Evolutionary conservation across 2,113 vertebrate genomes (phyloP).

Genomic region (Manacus vitellinus): DNA sequence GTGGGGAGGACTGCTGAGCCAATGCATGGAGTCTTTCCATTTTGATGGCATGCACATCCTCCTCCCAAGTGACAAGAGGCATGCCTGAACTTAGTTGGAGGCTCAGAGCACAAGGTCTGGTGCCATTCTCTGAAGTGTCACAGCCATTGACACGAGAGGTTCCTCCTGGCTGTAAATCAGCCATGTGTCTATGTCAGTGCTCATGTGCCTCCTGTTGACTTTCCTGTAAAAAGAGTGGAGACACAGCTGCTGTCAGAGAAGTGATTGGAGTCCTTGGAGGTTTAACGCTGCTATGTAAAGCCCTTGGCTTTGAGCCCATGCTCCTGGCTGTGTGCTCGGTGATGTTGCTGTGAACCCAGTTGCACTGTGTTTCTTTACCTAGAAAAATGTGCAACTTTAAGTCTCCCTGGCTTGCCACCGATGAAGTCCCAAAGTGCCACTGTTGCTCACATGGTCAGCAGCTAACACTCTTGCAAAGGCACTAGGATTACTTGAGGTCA

Average conservation of each 20-base stretch:
- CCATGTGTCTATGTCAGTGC: neutral
- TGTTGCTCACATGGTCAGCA: neutral
- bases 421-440: neutral
- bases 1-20: neutral
- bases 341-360: neutral
- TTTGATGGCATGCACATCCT: neutral
- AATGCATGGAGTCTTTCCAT: accelerated
- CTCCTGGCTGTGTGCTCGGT: neutral
- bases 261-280: neutral
- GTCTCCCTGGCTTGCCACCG: neutral
- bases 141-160: neutral
- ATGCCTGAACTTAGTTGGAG: neutral
- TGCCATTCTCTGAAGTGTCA: accelerated
- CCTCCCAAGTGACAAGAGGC: neutral
- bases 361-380: neutral
- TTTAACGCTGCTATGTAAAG: neutral
- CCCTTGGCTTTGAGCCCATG: neutral
- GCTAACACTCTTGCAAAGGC: neutral
- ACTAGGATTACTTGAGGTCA: neutral
- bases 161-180: neutral
- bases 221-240: neutral
- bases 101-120: neutral
- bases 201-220: neutral
- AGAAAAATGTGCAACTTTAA: neutral
- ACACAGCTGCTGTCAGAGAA: neutral